These are phyloP conservation scores for Brenthis daphne DNA, from an alignment of 2,888 invertebrate genomes.

Conservation along the genomic window DNA sequence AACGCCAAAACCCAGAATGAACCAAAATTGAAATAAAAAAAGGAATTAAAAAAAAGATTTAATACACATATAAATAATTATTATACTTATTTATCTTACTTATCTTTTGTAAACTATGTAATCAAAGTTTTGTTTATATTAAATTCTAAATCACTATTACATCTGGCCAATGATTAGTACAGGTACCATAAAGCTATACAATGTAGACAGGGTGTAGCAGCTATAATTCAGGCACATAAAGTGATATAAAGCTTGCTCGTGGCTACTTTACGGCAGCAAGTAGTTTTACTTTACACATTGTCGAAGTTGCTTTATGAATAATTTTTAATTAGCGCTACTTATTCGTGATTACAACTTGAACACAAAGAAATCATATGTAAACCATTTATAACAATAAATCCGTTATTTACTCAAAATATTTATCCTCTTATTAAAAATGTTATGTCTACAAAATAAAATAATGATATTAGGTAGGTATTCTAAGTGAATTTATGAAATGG, in stretches of 20 bases:
- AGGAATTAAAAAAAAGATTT: too few species aligned
- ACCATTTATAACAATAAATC: neutral
- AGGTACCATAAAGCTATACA: conserved; percentile 4
- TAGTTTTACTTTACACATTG: conserved; percentile 8
- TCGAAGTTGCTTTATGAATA: conserved; percentile 21
- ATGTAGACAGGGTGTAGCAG: conserved; percentile 22
- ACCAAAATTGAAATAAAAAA: too few species aligned
- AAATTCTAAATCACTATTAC: neutral
- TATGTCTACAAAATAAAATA: too few species aligned
- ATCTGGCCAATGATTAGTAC: neutral
- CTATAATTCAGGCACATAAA: conserved; percentile 33
- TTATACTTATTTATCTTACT: too few species aligned
- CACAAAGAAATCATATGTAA: neutral
- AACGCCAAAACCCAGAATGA: too few species aligned
- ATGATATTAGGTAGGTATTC: too few species aligned
- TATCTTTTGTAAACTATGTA: too few species aligned
- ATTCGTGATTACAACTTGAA: neutral
- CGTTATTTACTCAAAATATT: too few species aligned
- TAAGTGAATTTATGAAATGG: too few species aligned
- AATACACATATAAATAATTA: too few species aligned
- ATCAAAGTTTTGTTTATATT: neutral
- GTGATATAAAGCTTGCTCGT: conserved; percentile 28
- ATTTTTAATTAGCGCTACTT: conserved; percentile 1
- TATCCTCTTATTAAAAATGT: too few species aligned
- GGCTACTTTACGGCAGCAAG: conserved; percentile 14